phyloP scores from a whole-genome alignment of 2,113 vertebrate species.

The Catharus fuscescens region DNA sequence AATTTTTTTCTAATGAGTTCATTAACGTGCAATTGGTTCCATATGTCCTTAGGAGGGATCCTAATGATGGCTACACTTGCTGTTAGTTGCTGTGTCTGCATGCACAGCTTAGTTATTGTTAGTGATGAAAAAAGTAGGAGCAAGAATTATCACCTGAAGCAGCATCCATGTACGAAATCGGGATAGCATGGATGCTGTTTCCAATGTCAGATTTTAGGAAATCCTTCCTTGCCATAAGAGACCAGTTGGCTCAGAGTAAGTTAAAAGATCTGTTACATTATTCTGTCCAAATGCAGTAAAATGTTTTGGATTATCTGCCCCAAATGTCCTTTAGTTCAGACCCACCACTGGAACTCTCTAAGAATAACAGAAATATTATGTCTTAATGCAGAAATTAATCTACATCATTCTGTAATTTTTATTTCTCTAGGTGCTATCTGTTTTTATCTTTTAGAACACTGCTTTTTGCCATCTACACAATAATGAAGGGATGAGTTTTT shows the following conservation, averaged over 20 bases:
- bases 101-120: background rate
- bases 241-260: background rate
- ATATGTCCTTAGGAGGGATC: background rate
- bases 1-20: background rate
- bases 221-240: background rate
- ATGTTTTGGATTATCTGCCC: background rate
- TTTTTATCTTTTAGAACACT: background rate
- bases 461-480: background rate
- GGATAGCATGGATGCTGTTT: background rate
- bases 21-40: background rate
- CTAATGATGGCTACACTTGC: background rate
- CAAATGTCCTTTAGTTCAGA: background rate
- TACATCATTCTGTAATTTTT: background rate
- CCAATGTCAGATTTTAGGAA: background rate
- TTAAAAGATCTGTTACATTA: background rate
- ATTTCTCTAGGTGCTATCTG: background rate
- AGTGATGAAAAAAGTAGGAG: background rate
- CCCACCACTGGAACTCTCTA: background rate
- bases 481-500: background rate
- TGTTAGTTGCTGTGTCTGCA: background rate
- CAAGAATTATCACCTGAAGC: background rate
- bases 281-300: background rate
- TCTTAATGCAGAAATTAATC: background rate
- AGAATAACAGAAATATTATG: background rate
- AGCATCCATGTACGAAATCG: background rate